Percentiles rank a stretch among this genome's conserved stretches.
Conservation (phyloP, 2,797 vertebrate genomes). For the Eleutherodactylus coqui region DNA sequence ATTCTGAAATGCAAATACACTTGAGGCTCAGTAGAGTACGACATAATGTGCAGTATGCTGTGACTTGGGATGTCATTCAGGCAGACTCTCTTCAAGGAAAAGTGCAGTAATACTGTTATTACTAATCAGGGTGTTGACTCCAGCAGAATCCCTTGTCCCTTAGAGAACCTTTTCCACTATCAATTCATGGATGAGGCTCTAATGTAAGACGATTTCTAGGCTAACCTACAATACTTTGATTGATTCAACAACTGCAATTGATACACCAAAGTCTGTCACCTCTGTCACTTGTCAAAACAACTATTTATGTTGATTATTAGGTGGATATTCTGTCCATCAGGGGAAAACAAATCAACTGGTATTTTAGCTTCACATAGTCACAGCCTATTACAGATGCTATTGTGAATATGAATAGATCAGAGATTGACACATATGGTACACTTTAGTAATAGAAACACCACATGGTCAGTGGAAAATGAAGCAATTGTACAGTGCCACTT, state of each 20-base stretch:
- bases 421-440: conserved; percentile 19
- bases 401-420: conserved; percentile 21
- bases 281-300: conserved; percentile 62
- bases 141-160: conserved; percentile 29
- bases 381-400: conserved; percentile 19
- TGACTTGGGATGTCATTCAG: conserved; percentile 17
- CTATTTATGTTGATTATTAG: conserved; percentile 62
- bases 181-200: conserved; percentile 44
- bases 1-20: background rate
- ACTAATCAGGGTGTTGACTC: conserved; percentile 55
- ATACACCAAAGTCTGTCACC: conserved; percentile 57
- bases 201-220: conserved; percentile 44
- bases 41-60: background rate
- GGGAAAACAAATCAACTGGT: conserved; percentile 42
- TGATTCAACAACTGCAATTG: conserved; percentile 62
- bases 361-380: conserved; percentile 22
- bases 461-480: background rate
- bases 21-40: background rate
- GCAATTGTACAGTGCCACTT: background rate
- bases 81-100: conserved; percentile 3
- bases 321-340: conserved; percentile 49
- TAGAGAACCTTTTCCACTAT: conserved; percentile 39
- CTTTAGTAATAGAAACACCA: conserved; percentile 9
- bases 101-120: conserved; percentile 34
- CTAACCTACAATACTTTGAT: conserved; percentile 54